Percentiles rank a stretch among this genome's conserved stretches.
phyloP scores from a whole-genome alignment of 2,888 invertebrate species.

The Agriopis marginaria region DNA sequence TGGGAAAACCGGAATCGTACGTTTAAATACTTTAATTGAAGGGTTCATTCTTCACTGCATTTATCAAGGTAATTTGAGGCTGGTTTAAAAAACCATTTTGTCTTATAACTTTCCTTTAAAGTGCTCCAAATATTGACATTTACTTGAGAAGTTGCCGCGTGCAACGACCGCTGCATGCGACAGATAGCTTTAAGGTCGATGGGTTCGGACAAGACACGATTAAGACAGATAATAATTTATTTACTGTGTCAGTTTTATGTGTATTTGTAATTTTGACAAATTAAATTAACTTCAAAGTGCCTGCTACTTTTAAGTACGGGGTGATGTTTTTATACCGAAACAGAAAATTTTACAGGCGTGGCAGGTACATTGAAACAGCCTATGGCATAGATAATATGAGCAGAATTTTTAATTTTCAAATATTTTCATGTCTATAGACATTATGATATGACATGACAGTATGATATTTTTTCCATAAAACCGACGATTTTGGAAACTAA shows the following conservation, averaged over 20 bases:
- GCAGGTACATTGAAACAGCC: no score
- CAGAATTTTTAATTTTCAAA: no score
- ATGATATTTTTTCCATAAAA: no score
- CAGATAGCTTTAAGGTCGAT: slow-evolving; percentile 21
- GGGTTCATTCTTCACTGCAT: slow-evolving; percentile 68
- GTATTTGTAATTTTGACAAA: background rate
- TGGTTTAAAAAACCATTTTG: slow-evolving; percentile 73
- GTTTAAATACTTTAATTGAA: slow-evolving; percentile 68
- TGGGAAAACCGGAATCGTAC: slow-evolving; percentile 69
- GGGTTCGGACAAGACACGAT: background rate
- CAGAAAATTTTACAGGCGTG: no score
- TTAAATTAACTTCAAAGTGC: background rate
- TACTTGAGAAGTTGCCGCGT: slow-evolving; percentile 49
- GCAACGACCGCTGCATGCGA: slow-evolving; percentile 26
- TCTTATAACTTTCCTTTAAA: slow-evolving; percentile 74
- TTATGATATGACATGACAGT: no score
- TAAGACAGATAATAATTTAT: slow-evolving; percentile 1
- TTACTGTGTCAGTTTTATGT: background rate
- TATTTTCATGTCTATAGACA: no score
- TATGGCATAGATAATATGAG: no score
- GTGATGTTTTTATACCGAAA: no score
- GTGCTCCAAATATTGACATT: slow-evolving; percentile 79
- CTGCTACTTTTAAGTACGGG: background rate
- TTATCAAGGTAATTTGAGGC: slow-evolving; percentile 75
- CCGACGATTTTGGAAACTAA: no score